Conservation (phyloP, 2,888 invertebrate genomes). For the Seira ritae region DNA sequence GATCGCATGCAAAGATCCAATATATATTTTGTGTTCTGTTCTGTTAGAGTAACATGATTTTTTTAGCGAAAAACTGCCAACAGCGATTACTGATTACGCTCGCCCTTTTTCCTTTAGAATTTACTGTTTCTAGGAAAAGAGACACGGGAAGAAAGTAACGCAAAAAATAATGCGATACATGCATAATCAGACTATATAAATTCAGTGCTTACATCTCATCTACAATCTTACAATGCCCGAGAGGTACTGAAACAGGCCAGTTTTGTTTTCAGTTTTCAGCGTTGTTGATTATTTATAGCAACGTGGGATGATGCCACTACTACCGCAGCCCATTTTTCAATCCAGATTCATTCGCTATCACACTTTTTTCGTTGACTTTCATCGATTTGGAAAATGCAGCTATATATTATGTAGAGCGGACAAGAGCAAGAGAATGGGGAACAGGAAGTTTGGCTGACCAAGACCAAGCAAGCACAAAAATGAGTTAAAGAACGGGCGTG, state of each 20-base stretch:
- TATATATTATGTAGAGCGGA: background rate
- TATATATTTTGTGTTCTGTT: no score
- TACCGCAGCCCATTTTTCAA: conserved; percentile 1
- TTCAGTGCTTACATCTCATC: no score
- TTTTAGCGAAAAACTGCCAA: background rate
- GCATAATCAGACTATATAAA: no score
- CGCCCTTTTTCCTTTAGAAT: background rate
- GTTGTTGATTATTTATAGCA: background rate
- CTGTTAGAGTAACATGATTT: background rate
- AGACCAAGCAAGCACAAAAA: background rate
- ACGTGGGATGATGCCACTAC: background rate
- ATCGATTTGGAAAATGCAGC: conserved; percentile 1
- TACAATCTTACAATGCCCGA: no score
- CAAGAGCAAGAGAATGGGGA: background rate
- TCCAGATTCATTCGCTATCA: background rate
- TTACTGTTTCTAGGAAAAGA: background rate
- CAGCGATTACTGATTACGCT: background rate
- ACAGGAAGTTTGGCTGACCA: background rate
- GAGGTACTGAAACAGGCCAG: no score
- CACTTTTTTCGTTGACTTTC: conserved; percentile 2
- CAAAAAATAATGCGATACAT: conserved; percentile 1
- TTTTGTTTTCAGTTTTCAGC: background rate
- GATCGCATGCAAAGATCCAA: no score
- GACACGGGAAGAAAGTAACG: background rate
- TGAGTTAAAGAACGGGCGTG: background rate